Base-by-base conservation (phyloP, 2,113 vertebrate genomes). In the Istiophorus platypterus region DNA sequence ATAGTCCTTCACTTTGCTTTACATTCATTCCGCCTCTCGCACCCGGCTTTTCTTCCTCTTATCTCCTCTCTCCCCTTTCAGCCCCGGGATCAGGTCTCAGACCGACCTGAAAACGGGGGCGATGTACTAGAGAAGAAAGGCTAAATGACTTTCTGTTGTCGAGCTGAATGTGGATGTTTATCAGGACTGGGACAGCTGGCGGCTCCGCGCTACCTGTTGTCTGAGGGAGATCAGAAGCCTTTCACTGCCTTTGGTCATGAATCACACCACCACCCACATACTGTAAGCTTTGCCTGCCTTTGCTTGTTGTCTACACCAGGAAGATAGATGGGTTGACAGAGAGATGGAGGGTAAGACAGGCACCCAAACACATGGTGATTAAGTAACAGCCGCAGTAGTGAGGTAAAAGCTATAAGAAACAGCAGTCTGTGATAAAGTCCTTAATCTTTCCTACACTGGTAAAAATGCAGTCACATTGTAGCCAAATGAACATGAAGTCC, bases 81-180 rank as follows among this genome's bases (percentile, higher is more conserved):
- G 58, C 76, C 66, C 24, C 1, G 58, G 73, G 72, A 83, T 88
- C 76, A 61, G n/a, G 65, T 72, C 64, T 77, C 66, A 70, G 62
- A 39, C 52, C 41, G 18, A 74, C 58, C 47, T 65, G 59, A 80
- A 77, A 78, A 79, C 12, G 10, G 24, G 56, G 65, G 49, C 14
- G 31, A 68, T 61, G 82, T 49, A 78, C 81, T 51, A 31, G 47
- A 70, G 78, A 85, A 86, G 80, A 82, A 80, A 57, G 64, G 82
- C 76, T 80, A 80, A 89, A 90, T 77, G 68, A 85, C 82, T 90
- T 89, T 88, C 75, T 85, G 76, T 91, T 78, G 73, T 80, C 6
- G 80, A 85, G 73, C 49, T 45, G 76, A 80, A 82, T 65, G 68
- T 54, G 78, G 88, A 85, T 83, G 78, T 89, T 92, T 91, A 89